Base-by-base conservation (phyloP, 1,140 invertebrate genomes). In the Bombus picipes region DNA sequence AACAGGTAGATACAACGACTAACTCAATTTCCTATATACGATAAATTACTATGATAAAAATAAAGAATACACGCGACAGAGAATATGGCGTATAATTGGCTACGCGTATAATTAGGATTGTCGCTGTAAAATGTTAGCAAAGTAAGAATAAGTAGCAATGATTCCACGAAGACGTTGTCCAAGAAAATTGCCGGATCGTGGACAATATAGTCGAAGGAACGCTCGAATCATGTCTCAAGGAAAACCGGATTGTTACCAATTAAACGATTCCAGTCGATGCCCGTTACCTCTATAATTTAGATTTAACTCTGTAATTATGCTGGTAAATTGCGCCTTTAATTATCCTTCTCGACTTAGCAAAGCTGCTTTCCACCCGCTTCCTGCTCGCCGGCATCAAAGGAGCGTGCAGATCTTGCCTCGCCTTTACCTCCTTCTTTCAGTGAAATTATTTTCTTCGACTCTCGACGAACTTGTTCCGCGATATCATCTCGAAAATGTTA, bases 291-390 rank as follows among this genome's bases (percentile, higher is more conserved):
- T 72, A 37, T 72, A 72, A 72, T 72, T 72, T 72, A 41, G 70
- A 72, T 57, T 57, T 37, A 75, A 75, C 47, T 25, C 28, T 43
- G 32, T 43, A 62, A 78, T 65, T 78, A 28, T 41, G 37, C 28
- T 22, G 15, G 59, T 57, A 65, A 78, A 57, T 78, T 43, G 37
- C 37, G 39, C 32, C 39, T 78, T 78, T 78, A 78, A 78, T 65
- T 65, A 78, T 28, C 32, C 43, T 12, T 25, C 68, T 37, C 37
- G 68, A 39, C 37, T 71, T n/a, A 39, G 32, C 66, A 8, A 73
- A n/a, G 73, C 41, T n/a, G 18, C 43, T 37, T 75, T 57, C 25
- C 73, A 34, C 6, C 32, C 32, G 32, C 57, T 37, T 22, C 22
- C 41, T 75, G 32, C 10, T 57, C 10, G 28, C 6, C 37, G 12